These are phyloP conservation scores for Lipophrys pholis DNA, from an alignment of 2,113 vertebrate genomes.

Conservation along the genomic window DNA sequence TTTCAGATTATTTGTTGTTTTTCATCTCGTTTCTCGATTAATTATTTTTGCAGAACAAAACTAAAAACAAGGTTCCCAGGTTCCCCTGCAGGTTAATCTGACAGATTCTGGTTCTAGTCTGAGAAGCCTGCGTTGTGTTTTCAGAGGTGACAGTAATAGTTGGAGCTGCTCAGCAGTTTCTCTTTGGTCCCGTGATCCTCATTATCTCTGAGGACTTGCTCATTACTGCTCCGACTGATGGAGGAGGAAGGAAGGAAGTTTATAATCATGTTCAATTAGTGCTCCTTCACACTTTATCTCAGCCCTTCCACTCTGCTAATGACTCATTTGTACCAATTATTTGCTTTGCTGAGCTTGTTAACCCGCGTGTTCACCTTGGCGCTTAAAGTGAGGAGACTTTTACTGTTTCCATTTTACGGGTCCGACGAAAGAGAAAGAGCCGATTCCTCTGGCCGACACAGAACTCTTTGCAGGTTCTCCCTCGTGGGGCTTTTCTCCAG, in stretches of 20 bases:
- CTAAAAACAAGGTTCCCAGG: too few species aligned
- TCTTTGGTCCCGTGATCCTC: constrained; percentile 69
- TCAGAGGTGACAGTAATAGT: too few species aligned
- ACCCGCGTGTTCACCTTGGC: constrained; percentile 71
- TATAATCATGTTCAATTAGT: constrained; percentile 85
- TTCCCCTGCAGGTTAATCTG: too few species aligned
- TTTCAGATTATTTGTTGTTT: too few species aligned
- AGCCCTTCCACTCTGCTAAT: constrained; percentile 80
- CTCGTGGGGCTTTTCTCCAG: too few species aligned
- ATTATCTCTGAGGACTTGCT: constrained; percentile 76
- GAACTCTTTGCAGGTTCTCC: too few species aligned
- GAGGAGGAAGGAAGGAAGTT: constrained; percentile 79
- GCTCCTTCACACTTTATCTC: constrained; percentile 81
- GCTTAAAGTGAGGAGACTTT: constrained; percentile 57
- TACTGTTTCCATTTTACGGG: constrained; percentile 30
- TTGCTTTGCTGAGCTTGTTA: constrained; percentile 85
- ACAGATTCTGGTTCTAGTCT: too few species aligned
- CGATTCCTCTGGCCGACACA: not conserved
- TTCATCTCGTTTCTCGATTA: too few species aligned
- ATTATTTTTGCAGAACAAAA: too few species aligned
- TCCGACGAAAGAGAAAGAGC: constrained; percentile 3
- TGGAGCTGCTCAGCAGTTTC: not conserved
- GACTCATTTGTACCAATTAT: constrained; percentile 86
- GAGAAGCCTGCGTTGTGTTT: too few species aligned
- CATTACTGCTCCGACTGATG: constrained; percentile 71